A percentile compares a stretch with the other conserved stretches of the same genome.
Evolutionary conservation across 1,140 invertebrate genomes (phyloP).

Genomic region (Conus ventricosus): DNA sequence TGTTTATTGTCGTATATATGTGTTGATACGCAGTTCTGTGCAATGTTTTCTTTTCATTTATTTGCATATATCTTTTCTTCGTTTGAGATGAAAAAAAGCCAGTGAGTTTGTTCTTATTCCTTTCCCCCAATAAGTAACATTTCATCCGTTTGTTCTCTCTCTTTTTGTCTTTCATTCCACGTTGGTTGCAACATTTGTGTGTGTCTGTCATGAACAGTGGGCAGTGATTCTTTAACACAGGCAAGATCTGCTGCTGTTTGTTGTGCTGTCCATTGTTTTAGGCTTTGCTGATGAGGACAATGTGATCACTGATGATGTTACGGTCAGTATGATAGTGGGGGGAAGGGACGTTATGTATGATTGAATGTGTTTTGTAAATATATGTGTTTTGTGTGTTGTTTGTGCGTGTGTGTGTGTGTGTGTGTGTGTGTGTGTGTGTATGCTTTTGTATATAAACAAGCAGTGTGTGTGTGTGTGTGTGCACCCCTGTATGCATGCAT

Average conservation of each 20-base stretch:
- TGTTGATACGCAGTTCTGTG: too few relatives aligned
- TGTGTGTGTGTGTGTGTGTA: neutral
- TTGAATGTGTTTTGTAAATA: neutral
- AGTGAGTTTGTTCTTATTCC: too few relatives aligned
- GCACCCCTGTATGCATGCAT: neutral
- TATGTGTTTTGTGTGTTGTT: neutral
- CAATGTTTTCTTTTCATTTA: too few relatives aligned
- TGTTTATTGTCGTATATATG: too few relatives aligned
- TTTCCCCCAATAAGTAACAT: too few relatives aligned
- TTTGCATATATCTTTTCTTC: too few relatives aligned
- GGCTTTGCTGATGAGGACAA: slow-evolving; percentile 65
- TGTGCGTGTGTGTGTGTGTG: neutral
- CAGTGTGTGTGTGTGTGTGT: neutral
- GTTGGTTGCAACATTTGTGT: neutral
- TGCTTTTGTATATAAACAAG: too few relatives aligned
- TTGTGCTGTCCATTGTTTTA: slow-evolving; percentile 58
- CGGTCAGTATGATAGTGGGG: slow-evolving; percentile 46
- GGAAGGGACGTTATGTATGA: neutral
- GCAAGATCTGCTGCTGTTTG: slow-evolving; percentile 69
- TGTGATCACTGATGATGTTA: slow-evolving; percentile 49
- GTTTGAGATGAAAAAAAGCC: too few relatives aligned
- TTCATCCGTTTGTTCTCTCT: neutral
- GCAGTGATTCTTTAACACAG: slow-evolving; percentile 43
- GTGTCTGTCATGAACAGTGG: neutral
- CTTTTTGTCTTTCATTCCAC: neutral